A percentile compares a stretch with the other conserved stretches of the same genome.
Conservation (phyloP, 2,888 invertebrate genomes). For the Pristionchus mayeri region DNA sequence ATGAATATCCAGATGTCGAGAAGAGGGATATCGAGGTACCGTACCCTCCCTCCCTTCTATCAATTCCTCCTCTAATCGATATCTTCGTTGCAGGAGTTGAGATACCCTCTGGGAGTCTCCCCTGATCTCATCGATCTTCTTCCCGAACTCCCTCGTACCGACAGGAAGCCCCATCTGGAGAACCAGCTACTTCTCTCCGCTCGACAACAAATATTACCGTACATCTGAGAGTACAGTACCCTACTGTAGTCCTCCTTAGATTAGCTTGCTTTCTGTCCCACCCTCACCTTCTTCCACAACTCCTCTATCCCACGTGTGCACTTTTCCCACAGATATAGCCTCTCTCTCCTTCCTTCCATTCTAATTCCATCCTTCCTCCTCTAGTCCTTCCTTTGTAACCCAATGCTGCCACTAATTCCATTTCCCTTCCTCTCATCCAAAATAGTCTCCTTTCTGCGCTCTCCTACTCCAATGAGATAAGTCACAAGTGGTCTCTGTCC, state of each 20-base stretch:
- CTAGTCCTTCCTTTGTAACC: constrained; percentile 26
- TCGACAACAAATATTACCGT: constrained; percentile 47
- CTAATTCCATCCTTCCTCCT: constrained; percentile 14
- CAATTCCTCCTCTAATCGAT: background rate
- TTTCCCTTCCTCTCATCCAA: constrained; percentile 25
- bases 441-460: constrained; percentile 13
- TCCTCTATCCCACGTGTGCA: background rate
- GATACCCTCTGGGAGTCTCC: background rate
- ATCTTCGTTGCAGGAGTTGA: constrained; percentile 23
- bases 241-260: constrained; percentile 14
- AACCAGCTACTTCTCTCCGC: constrained; percentile 30
- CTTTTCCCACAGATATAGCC: constrained; percentile 21
- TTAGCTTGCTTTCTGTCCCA: background rate
- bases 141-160: constrained; percentile 48
- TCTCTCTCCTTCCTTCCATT: background rate
- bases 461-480: constrained; percentile 2
- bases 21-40: constrained; percentile 38
- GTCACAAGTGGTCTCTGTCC: constrained; percentile 24
- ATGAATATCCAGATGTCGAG: constrained; percentile 3
- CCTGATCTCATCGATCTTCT: constrained; percentile 36
- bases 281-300: background rate
- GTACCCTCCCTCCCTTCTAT: background rate
- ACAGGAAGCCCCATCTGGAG: constrained; percentile 45
- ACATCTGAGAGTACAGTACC: constrained; percentile 11
- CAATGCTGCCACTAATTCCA: constrained; percentile 25